Evolutionary conservation across 1,140 invertebrate genomes (phyloP), one percentile per base, ranked within the genome.

Genomic region (Philaenus spumarius): DNA sequence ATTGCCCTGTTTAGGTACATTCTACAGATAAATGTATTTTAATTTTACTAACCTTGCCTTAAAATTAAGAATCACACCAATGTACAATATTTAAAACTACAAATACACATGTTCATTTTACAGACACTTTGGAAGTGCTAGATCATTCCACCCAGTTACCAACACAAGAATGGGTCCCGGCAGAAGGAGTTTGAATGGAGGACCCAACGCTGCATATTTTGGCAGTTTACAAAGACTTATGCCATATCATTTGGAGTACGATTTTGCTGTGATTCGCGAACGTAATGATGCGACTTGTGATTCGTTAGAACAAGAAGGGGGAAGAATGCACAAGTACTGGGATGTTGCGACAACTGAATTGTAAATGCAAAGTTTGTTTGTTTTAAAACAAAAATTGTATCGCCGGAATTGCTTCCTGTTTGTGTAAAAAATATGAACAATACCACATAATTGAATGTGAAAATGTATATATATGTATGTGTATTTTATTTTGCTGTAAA

Each of bases 261-360:
- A 90, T 68, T 90, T 90, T 70, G 82, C 86, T 2, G 82, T 87
- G 1, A 89, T 89, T 64, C 85, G 88, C 66, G 87, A 90, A 68
- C 77, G 86, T 53, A 77, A 35, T 23, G 64, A 64, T 24, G 42
- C 47, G 5, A 72, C 77, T 55, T 71, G 82, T 46, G 87, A 89
- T 66, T 88, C 87, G 0, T 71, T 89, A 62, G 86, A 89, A 65
- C 80, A 87, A 51, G 86, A 89, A 68, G 71, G 75, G 1, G 80
- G 80, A 45, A 78, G 88, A 48, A 91, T 91, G 87, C 84, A 88
- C 62, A 87, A 89, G 63, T 91, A 91, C 72, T 91, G 88, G 88
- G 88, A 87, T 40, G 87, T 90, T 39, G 86, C 87, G 5, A 90
- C 87, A 1, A 90, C 88, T 1, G 88, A 90, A 73, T 69, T 90